Conservation (phyloP, 2,888 invertebrate species). For the Cosmopolites sordidus region DNA sequence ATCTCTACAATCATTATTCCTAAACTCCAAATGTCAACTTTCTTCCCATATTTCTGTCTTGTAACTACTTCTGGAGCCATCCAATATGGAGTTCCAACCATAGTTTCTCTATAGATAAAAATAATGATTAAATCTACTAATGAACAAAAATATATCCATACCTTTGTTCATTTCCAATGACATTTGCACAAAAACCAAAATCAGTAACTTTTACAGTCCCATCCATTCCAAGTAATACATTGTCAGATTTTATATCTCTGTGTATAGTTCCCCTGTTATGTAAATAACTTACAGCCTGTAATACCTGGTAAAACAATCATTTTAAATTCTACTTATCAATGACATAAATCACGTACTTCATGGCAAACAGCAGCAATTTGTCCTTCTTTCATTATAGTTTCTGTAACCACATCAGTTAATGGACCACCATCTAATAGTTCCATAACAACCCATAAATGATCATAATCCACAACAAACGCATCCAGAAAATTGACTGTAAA, state of each 20-base stretch:
- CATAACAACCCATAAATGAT: conserved; percentile 96
- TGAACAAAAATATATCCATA: not conserved
- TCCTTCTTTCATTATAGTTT: conserved; percentile 93
- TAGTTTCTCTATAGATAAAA: conserved; percentile 66
- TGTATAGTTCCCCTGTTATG: conserved; percentile 89
- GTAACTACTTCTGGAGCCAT: conserved; percentile 96
- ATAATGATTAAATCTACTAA: not conserved
- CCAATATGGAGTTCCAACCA: conserved; percentile 99
- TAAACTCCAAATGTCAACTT: conserved; percentile 86
- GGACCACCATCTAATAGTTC: conserved; percentile 93
- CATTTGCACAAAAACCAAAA: conserved; percentile 98
- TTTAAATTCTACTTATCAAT: not conserved
- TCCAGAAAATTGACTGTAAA: conserved; percentile 90
- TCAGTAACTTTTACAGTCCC: conserved; percentile 91
- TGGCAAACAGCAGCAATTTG: conserved; percentile 94
- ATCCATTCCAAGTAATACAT: conserved; percentile 89
- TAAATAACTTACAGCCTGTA: conserved; percentile 80
- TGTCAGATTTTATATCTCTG: conserved; percentile 96
- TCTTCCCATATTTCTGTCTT: conserved; percentile 86
- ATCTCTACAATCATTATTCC: conserved; percentile 99
- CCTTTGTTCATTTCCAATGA: conserved; percentile 83
- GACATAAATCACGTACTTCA: conserved; percentile 55
- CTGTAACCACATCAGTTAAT: conserved; percentile 93
- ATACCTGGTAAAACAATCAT: conserved; percentile 14
- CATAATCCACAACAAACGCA: conserved; percentile 77